Percentiles rank a stretch among this genome's conserved stretches.
Evolutionary conservation across 2,113 vertebrate genomes (phyloP).

Genomic region (Castor canadensis): DNA sequence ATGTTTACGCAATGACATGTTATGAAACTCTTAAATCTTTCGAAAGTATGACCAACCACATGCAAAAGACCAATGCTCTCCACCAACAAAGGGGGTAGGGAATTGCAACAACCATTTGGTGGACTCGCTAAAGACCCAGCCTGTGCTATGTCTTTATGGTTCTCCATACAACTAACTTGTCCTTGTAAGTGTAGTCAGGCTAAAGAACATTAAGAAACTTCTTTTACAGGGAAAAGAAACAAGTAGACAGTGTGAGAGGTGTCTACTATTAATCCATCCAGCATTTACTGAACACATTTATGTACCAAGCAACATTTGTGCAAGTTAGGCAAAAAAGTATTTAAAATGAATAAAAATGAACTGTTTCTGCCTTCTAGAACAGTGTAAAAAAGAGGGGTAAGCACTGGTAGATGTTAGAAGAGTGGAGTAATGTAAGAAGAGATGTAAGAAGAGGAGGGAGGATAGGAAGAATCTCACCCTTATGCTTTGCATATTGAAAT

Average conservation of each 20-base stretch:
- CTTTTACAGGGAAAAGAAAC: not conserved
- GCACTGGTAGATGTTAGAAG: not conserved
- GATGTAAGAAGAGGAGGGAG: not conserved
- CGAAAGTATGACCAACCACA: not conserved
- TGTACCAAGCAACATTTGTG: not conserved
- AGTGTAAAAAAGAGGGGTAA: not conserved
- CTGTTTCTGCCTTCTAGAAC: not conserved
- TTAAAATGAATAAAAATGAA: not conserved
- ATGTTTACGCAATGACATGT: not conserved
- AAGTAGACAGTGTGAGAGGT: not conserved
- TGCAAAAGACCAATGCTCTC: not conserved
- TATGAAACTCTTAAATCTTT: constrained; percentile 15
- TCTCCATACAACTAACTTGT: not conserved
- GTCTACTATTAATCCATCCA: not conserved
- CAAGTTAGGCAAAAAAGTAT: not conserved
- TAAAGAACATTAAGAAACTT: not conserved
- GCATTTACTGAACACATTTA: not conserved
- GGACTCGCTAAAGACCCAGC: not conserved
- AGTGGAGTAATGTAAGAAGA: not conserved
- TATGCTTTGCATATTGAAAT: not conserved
- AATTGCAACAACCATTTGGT: not conserved
- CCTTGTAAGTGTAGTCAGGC: not conserved
- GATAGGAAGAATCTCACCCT: not conserved
- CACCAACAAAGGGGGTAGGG: not conserved
- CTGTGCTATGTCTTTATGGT: not conserved